Conservation (phyloP, 1,140 invertebrate species). For the Acromyrmex charruanus region DNA sequence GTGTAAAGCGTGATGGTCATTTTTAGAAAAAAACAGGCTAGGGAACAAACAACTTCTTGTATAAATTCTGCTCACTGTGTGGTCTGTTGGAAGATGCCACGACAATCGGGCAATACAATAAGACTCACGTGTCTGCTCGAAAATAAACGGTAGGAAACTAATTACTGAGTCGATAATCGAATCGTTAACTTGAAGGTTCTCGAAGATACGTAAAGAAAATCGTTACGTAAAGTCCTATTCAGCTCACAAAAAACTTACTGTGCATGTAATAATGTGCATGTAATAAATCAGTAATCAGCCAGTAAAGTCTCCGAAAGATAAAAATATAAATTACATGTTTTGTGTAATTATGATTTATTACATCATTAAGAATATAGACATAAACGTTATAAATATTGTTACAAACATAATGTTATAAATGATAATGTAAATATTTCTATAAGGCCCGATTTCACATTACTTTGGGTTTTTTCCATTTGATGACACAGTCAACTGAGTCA, state of each 20-base stretch:
- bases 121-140: not conserved
- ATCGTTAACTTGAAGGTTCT: not conserved
- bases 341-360: not conserved
- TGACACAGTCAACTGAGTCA: no score
- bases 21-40: not conserved
- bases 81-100: not conserved
- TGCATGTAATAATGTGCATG: not conserved
- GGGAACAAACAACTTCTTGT: not conserved
- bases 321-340: not conserved
- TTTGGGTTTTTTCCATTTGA: no score
- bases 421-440: not conserved
- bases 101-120: not conserved
- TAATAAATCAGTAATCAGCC: not conserved
- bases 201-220: not conserved
- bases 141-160: not conserved
- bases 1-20: not conserved
- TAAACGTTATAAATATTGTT: not conserved
- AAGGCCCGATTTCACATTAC: not conserved
- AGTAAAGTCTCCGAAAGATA: not conserved
- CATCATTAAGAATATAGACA: not conserved
- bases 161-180: not conserved
- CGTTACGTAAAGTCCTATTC: not conserved
- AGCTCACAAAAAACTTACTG: not conserved
- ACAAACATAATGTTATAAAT: not conserved
- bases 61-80: not conserved